Conservation (phyloP, 2,888 invertebrate genomes). For the Drosophila nr. fundita region DNA sequence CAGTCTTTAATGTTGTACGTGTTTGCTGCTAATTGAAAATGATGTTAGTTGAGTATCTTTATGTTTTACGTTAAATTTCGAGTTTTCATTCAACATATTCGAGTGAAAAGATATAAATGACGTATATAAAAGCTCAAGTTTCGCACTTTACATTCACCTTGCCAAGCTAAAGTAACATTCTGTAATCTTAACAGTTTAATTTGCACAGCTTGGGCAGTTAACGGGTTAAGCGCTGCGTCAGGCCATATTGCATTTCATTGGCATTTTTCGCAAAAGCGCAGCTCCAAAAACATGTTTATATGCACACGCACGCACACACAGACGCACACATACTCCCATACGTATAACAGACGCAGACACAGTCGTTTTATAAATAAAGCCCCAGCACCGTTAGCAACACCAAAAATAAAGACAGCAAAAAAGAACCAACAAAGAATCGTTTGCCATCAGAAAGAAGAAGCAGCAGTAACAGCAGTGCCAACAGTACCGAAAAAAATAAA, state of each 20-base stretch:
- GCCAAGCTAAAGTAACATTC: background rate
- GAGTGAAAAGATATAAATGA: background rate
- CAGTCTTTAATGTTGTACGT: slow-evolving; percentile 8
- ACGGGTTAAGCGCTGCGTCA: slow-evolving; percentile 66
- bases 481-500: slow-evolving; percentile 45
- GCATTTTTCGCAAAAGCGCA: slow-evolving; percentile 72
- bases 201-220: slow-evolving; percentile 9
- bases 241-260: slow-evolving; percentile 64
- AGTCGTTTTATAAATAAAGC: slow-evolving; percentile 53
- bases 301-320: slow-evolving; percentile 29
- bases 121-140: background rate
- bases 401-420: slow-evolving; percentile 50
- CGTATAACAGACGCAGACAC: slow-evolving; percentile 3
- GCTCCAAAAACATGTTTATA: slow-evolving; percentile 62
- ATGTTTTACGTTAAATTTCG: background rate
- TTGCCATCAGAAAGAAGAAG: slow-evolving; percentile 21
- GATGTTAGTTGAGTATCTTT: background rate
- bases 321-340: background rate
- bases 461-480: slow-evolving; percentile 8
- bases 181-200: slow-evolving; percentile 9
- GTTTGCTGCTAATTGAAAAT: background rate
- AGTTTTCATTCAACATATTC: background rate
- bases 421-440: slow-evolving; percentile 39
- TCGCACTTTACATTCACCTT: background rate
- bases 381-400: slow-evolving; percentile 74